Conservation (phyloP, 2,797 vertebrate species). For the Squalus acanthias region DNA sequence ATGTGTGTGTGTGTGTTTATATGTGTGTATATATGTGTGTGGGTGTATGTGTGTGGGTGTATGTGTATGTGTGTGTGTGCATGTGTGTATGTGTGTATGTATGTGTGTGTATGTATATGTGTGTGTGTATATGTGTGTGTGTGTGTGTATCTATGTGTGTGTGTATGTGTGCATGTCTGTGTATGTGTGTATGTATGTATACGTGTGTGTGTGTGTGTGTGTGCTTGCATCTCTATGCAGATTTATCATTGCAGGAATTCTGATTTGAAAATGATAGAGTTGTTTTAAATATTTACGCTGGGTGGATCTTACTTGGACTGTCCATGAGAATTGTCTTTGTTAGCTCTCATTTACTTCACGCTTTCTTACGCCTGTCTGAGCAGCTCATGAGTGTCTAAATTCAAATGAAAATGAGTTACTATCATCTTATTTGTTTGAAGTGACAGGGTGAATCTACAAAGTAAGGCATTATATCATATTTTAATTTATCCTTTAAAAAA, state of each 20-base stretch:
- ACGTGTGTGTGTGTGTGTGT: neutral
- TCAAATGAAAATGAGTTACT: slow-evolving; percentile 50
- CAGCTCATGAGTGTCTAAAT: slow-evolving; percentile 52
- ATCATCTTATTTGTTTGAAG: slow-evolving; percentile 48
- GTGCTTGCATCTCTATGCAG: neutral
- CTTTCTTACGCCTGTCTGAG: slow-evolving; percentile 64
- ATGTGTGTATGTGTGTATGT: neutral
- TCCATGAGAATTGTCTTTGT: slow-evolving; percentile 64
- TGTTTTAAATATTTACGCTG: neutral
- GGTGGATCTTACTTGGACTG: slow-evolving; percentile 48
- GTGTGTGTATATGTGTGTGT: neutral
- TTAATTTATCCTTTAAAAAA: neutral
- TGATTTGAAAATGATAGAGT: slow-evolving; percentile 10
- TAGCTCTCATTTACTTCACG: slow-evolving; percentile 68
- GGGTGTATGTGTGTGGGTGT: neutral
- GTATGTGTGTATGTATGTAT: too few relatives aligned
- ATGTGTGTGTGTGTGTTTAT: neutral
- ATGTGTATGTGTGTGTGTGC: neutral
- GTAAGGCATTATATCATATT: slow-evolving; percentile 47
- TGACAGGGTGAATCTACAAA: slow-evolving; percentile 50
- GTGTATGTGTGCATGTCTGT: neutral
- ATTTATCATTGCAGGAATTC: neutral
- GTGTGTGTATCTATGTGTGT: neutral
- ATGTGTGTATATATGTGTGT: neutral
- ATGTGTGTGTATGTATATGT: neutral